Percentiles rank a stretch among this genome's conserved stretches.
phyloP scores from a whole-genome alignment of 2,113 vertebrate genomes.

The Apteryx owenii region DNA sequence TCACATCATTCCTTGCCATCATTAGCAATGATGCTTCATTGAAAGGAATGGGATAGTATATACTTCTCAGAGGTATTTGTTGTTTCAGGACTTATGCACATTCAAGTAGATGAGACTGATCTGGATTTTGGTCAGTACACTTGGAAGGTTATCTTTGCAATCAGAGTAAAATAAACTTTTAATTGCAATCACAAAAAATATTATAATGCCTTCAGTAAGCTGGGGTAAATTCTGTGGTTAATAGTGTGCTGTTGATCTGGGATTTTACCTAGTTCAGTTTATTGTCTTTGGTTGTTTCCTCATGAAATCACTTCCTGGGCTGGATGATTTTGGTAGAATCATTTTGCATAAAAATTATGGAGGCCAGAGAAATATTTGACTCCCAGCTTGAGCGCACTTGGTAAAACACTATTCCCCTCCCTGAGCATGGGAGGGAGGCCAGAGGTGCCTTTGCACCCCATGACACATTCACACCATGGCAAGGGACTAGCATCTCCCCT shows the following conservation, averaged over 20 bases:
- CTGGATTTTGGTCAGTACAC: neutral
- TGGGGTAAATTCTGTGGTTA: neutral
- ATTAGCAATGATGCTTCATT: neutral
- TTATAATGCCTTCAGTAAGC: neutral
- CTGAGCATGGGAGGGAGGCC: neutral
- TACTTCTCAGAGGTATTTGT: neutral
- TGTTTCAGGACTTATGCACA: neutral
- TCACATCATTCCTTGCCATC: neutral
- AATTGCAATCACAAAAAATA: neutral
- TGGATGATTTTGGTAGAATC: neutral
- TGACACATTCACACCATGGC: fast-evolving
- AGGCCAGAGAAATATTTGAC: neutral
- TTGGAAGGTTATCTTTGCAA: neutral
- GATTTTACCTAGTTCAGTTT: neutral
- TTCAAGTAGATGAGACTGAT: neutral
- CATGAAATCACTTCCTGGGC: neutral
- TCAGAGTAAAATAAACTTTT: neutral
- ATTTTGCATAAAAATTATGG: neutral
- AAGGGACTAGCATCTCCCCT: neutral
- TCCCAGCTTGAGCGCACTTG: neutral
- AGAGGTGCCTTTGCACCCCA: neutral
- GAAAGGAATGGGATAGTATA: neutral
- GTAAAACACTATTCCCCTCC: neutral
- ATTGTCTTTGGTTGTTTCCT: neutral
- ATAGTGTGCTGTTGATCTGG: neutral